Base-by-base conservation (phyloP, 2,113 vertebrate genomes). In the Mugil cephalus region DNA sequence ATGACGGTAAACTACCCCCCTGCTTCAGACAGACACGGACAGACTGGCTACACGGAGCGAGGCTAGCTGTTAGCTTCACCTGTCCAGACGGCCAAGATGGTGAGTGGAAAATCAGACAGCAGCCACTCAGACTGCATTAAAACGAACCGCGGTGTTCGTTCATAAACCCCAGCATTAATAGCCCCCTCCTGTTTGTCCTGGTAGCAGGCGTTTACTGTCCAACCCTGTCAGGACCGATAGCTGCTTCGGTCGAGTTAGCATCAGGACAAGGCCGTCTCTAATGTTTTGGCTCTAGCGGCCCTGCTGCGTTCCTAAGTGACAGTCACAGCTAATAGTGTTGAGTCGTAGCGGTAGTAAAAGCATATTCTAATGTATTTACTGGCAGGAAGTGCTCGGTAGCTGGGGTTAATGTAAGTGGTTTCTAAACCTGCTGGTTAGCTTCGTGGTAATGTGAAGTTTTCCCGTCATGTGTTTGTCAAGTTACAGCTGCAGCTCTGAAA, bases 61-160 rank as follows among this genome's bases (percentile, higher is more conserved):
- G 74, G 88, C 86, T 80, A 76, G 47, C 86, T 80, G 83, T 83
- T 91, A 91, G 90, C 90, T 88, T 88, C 78, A 76, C 83, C 81
- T 88, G 86, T 85, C 67, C 48, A 74, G 39, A 88, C 89, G 69
- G 88, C 86, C 82, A 72, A 89, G 18, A 93, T 93, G 91, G 91
- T 93, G 74, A 91, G 91, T 92, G 60, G 38, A 8, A 76, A 47
- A 64, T 50, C 48, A 47, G 17, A 1, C 47, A 19, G 3, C 17
- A n/a, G 7, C 51, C 43, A 3, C 11, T 9, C 9, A 18, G 21
- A 50, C 38, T 6, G 0, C 10, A 36, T 3, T 9, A 9, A 53
- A 67, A 66, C 1, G 4, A 72, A 24, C 8, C 1, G 7, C 2
- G 11, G 1, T 7, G 3, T 21, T 65, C 18, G 7, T 40, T 48